phyloP scores from a whole-genome alignment of 2,797 vertebrate species.

The Poecilia gillii region DNA sequence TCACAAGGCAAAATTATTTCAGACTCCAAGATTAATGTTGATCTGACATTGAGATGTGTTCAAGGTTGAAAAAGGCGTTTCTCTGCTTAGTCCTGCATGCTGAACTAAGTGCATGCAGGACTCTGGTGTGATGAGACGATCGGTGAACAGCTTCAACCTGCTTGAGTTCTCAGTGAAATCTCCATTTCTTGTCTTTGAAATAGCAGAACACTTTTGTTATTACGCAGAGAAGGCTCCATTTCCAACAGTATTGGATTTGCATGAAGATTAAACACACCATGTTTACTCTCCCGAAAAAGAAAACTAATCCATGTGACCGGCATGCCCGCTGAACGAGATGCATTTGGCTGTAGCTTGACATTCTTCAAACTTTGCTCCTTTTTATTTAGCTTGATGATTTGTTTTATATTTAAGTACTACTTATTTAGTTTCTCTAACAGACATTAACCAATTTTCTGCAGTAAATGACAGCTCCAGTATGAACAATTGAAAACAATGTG shows the following conservation, averaged over 20 bases:
- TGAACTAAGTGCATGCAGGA: neutral
- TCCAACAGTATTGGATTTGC: neutral
- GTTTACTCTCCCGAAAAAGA: neutral
- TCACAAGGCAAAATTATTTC: neutral
- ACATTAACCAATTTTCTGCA: neutral
- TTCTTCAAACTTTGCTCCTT: neutral
- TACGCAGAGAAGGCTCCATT: neutral
- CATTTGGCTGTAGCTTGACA: neutral
- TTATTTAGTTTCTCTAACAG: neutral
- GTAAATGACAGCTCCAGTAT: neutral
- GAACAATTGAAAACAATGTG: neutral
- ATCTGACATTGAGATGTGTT: neutral
- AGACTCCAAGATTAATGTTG: neutral
- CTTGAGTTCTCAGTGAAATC: neutral
- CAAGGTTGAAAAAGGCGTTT: neutral
- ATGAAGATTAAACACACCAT: neutral
- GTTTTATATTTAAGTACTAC: neutral
- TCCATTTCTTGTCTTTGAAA: neutral
- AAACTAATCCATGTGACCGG: neutral
- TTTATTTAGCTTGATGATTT: neutral
- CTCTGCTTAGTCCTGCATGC: neutral
- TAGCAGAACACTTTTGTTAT: neutral
- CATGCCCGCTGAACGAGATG: neutral
- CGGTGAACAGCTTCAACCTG: neutral
- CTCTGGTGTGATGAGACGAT: neutral